Conservation (phyloP, 2,113 vertebrate genomes). For the Accipiter virgatus region DNA sequence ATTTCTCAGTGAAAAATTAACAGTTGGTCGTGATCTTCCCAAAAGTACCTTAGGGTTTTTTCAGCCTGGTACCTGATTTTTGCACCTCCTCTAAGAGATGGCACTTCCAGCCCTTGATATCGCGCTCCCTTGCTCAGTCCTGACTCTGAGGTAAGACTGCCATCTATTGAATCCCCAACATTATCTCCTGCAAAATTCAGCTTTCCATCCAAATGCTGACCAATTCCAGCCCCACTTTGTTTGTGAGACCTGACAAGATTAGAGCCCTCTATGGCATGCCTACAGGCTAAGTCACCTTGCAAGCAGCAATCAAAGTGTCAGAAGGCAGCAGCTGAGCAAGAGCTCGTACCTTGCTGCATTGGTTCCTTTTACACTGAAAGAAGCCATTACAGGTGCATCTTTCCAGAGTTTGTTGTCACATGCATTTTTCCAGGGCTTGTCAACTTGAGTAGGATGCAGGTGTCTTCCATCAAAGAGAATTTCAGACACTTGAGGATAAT, state of each 20-base stretch:
- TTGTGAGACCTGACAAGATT: background rate
- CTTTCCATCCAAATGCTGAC: background rate
- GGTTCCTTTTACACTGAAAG: background rate
- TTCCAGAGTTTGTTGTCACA: conserved; percentile 4
- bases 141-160: conserved; percentile 11
- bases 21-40: background rate
- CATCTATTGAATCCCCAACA: conserved; percentile 29
- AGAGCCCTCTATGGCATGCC: background rate
- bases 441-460: background rate
- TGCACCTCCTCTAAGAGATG: background rate
- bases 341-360: background rate
- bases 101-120: background rate
- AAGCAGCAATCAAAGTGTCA: background rate
- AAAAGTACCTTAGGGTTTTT: background rate
- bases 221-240: background rate
- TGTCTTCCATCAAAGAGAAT: conserved; percentile 43
- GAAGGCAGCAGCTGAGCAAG: background rate
- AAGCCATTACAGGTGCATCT: background rate
- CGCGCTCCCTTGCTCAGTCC: background rate
- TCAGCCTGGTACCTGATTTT: background rate
- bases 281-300: background rate
- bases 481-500: background rate
- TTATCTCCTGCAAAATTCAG: background rate
- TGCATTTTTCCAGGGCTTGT: background rate
- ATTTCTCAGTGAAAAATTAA: background rate